phyloP scores from a whole-genome alignment of 2,888 invertebrate genomes.

The Hartigia nigra region DNA sequence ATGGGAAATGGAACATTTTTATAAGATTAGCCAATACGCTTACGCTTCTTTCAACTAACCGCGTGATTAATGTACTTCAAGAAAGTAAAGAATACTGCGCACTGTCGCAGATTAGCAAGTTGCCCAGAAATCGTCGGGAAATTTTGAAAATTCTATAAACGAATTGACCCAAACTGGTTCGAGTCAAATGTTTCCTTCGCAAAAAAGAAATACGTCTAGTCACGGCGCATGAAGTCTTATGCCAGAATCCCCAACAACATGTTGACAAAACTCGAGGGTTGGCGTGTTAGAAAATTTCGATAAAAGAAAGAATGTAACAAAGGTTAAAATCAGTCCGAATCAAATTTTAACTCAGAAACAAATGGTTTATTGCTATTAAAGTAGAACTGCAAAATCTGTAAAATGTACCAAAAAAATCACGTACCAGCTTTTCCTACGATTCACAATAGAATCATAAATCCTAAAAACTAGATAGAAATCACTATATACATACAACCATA shows the following conservation, averaged over 20 bases:
- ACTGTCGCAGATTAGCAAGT: slow-evolving; percentile 18
- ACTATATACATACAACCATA: not conserved
- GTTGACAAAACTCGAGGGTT: not conserved
- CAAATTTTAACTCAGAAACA: not conserved
- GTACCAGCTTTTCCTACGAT: not conserved
- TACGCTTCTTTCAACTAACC: slow-evolving; percentile 20
- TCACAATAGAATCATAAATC: not conserved
- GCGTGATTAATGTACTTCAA: slow-evolving; percentile 11
- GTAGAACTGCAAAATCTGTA: not conserved
- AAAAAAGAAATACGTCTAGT: not conserved
- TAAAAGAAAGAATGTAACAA: not conserved
- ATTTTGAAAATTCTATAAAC: not conserved
- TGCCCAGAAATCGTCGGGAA: slow-evolving; percentile 25
- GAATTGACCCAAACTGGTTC: not conserved
- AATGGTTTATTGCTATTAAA: not conserved
- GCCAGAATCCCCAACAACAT: not conserved
- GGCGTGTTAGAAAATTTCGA: not conserved
- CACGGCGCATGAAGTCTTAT: not conserved
- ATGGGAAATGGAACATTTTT: slow-evolving; percentile 4
- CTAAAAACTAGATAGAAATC: not conserved
- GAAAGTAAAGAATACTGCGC: not conserved
- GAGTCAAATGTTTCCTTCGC: not conserved
- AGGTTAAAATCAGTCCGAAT: not conserved
- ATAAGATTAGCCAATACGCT: slow-evolving; percentile 18
- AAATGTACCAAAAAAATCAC: not conserved